Evolutionary conservation across 2,888 invertebrate species (phyloP).

Genomic region (Hecatera dysodea): DNA sequence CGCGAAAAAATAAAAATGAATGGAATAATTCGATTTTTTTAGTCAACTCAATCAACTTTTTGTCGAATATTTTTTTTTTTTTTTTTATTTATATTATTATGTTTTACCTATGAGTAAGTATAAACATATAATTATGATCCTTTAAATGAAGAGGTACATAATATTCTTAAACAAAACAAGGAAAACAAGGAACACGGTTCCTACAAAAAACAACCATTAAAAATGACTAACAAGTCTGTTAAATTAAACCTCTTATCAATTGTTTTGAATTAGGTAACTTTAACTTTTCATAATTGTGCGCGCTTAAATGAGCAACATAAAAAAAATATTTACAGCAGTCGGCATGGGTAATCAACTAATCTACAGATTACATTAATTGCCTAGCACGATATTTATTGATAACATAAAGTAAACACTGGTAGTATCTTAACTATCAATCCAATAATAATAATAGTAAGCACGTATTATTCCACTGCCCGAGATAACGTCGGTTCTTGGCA

Average conservation of each 20-base stretch:
- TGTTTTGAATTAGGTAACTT: not conserved
- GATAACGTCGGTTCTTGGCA: slow-evolving; percentile 24
- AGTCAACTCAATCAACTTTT: too few species aligned
- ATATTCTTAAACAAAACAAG: too few species aligned
- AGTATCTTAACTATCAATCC: slow-evolving; percentile 34
- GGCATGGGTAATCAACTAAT: not conserved
- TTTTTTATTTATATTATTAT: too few species aligned
- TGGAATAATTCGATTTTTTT: too few species aligned
- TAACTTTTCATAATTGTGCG: not conserved
- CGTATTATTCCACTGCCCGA: slow-evolving; percentile 26
- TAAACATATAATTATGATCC: too few species aligned
- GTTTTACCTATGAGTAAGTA: too few species aligned
- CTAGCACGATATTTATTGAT: slow-evolving; percentile 16
- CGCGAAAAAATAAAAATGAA: too few species aligned
- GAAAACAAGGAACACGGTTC: not conserved
- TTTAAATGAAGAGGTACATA: too few species aligned
- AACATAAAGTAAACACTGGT: slow-evolving; percentile 31
- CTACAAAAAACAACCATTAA: too few species aligned
- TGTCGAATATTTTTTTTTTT: too few species aligned
- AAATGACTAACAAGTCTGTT: not conserved
- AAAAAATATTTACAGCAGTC: slow-evolving; percentile 3
- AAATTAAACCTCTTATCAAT: not conserved
- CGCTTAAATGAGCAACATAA: not conserved
- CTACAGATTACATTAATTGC: slow-evolving; percentile 21
- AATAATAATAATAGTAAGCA: slow-evolving; percentile 20